phyloP scores from a whole-genome alignment of 2,888 invertebrate genomes.

The Stratiomys singularior region DNA sequence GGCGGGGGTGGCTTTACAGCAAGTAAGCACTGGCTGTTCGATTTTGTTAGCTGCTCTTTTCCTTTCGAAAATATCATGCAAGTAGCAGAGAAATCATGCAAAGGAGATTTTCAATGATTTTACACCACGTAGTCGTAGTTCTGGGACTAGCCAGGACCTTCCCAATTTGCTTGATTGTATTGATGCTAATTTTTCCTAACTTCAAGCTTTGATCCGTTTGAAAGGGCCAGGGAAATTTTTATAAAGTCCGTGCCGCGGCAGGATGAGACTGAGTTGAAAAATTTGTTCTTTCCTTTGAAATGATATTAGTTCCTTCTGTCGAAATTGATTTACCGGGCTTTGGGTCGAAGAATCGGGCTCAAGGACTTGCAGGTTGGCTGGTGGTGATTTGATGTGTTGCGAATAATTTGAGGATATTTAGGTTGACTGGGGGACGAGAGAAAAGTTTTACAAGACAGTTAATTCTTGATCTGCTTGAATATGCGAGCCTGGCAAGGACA shows the following conservation, averaged over 20 bases:
- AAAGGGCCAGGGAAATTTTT: slow-evolving; percentile 11
- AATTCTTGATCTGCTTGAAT: no score
- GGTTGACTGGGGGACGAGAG: no score
- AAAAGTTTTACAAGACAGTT: no score
- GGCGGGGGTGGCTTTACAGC: no score
- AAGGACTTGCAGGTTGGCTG: no score
- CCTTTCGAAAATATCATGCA: neutral
- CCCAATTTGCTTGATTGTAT: slow-evolving; percentile 42
- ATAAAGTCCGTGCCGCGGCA: slow-evolving; percentile 7
- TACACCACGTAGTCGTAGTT: neutral
- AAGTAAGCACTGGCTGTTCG: no score
- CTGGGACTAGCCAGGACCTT: neutral
- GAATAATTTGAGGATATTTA: no score
- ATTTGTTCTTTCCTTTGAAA: neutral
- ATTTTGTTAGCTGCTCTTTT: no score
- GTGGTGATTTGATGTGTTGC: no score
- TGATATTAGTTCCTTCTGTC: neutral
- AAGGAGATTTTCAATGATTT: slow-evolving; percentile 9
- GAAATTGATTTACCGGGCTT: neutral
- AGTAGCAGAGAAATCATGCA: neutral
- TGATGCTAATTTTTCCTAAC: slow-evolving; percentile 36
- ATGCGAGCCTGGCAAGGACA: no score
- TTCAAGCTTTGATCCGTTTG: slow-evolving; percentile 25
- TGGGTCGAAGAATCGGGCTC: neutral
- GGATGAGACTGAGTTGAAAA: neutral